phyloP scores from a whole-genome alignment of 2,797 vertebrate genomes.

The Oophaga sylvatica region DNA sequence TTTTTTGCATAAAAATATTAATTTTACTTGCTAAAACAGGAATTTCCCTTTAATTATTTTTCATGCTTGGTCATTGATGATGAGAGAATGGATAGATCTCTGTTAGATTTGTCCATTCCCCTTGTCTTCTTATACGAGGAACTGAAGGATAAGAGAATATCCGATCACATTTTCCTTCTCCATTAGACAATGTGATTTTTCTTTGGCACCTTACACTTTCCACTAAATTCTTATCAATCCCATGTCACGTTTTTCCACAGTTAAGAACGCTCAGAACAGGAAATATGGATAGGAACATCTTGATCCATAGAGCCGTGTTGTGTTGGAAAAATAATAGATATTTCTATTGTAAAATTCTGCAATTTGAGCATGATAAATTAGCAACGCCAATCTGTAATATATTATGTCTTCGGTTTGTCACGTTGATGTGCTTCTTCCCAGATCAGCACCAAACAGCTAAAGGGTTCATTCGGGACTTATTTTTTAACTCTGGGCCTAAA shows the following conservation, averaged over 20 bases:
- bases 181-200: conserved; percentile 37
- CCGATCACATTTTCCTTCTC: conserved; percentile 21
- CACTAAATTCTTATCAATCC: conserved; percentile 48
- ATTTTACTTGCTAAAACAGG: not conserved
- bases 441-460: no score
- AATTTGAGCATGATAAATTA: not conserved
- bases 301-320: conserved; percentile 27
- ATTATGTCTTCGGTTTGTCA: not conserved
- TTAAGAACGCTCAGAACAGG: conserved; percentile 25
- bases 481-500: no score
- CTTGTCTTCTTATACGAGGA: not conserved
- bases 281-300: conserved; percentile 52
- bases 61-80: not conserved
- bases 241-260: conserved; percentile 51
- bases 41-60: not conserved
- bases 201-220: conserved; percentile 47
- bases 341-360: conserved; percentile 31
- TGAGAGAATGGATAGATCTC: not conserved
- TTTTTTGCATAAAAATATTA: not conserved
- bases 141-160: conserved; percentile 4
- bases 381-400: not conserved
- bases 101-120: not conserved
- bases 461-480: no score
- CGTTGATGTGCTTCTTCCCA: not conserved
- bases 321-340: conserved; percentile 44